Base-by-base conservation (phyloP, 2,797 vertebrate genomes). In the Characodon lateralis region DNA sequence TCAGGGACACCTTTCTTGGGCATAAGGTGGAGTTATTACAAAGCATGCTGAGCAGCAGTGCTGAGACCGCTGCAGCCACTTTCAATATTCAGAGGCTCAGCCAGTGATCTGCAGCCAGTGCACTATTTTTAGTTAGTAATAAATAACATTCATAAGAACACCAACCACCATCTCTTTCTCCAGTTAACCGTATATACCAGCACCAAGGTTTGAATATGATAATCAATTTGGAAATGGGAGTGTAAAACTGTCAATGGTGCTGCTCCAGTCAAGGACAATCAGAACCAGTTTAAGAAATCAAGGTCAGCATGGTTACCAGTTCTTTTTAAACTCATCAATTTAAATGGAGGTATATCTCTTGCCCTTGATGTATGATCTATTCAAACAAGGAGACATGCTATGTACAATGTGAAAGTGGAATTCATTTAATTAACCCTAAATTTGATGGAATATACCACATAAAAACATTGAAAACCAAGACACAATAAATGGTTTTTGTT, bases 81-180 rank as follows among this genome's bases (percentile, higher is more conserved):
- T 26, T 61, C 46, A 14, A 53, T 22, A 83, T 74, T 35, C 51
- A 75, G 41, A 46, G 35, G 31, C 56, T 20, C 41, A 51, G 75
- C 75, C 66, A 85, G 22, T 58, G 46, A 41, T 13, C n/a, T 73
- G 71, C 76, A 53, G 46, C 41, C 69, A 69, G 69, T 12, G 83
- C 72, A 78, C 61, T 76, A 81, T 84, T 78, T 55, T 43, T 39
- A 69, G 55, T 82, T 82, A 74, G 72, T 69, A 87, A 85, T 26
- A 79, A 88, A 82, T 83, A 68, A 56, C 14, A 77, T 86, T 85
- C 63, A 88, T 86, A 75, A 83, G 72, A 68, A n/a, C 41, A 2
- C 65, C 35, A 24, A n/a, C 22, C 65, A 68, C 39, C 39, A 22
- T 43, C 41, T 68, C 65, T 43, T 46, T 68, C 35, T 46, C 65